A percentile compares a stretch with the other conserved stretches of the same genome.
Evolutionary conservation across 2,888 invertebrate species (phyloP).

Genomic region (Allolobophora icterica): DNA sequence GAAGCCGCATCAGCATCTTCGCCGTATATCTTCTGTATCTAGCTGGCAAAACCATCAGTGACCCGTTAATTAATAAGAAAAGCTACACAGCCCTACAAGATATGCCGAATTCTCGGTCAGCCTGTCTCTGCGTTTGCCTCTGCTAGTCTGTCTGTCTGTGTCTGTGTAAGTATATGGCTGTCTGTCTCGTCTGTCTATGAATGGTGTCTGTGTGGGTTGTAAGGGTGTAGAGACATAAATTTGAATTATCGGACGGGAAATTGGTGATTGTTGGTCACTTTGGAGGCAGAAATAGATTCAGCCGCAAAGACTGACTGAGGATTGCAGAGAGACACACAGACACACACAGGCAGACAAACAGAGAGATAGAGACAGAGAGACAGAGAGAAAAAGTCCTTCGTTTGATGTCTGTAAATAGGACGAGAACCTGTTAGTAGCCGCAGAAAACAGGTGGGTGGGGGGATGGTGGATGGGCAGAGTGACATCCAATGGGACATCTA

Average conservation of each 20-base stretch:
- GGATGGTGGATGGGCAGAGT: too few relatives aligned
- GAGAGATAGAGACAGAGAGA: too few relatives aligned
- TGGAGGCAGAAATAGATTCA: background rate
- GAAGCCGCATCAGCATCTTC: background rate
- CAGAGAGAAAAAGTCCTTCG: background rate
- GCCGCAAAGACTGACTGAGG: background rate
- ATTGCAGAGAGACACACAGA: background rate
- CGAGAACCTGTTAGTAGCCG: background rate
- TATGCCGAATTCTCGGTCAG: background rate
- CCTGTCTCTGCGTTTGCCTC: background rate
- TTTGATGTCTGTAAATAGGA: background rate
- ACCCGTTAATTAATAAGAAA: background rate
- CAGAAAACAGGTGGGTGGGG: too few relatives aligned
- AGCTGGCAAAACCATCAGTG: background rate
- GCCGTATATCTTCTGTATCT: background rate
- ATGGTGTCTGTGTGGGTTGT: too few relatives aligned
- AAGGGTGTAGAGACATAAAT: background rate
- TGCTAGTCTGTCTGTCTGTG: too few relatives aligned
- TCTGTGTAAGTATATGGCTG: too few relatives aligned
- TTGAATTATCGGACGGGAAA: background rate
- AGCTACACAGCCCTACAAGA: background rate
- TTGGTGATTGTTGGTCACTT: background rate
- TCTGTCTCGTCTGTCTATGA: too few relatives aligned
- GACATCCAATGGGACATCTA: background rate
- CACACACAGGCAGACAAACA: too few relatives aligned